These are phyloP conservation scores for Sebastes fasciatus DNA, from an alignment of 2,113 vertebrate species.

Conservation along the genomic window DNA sequence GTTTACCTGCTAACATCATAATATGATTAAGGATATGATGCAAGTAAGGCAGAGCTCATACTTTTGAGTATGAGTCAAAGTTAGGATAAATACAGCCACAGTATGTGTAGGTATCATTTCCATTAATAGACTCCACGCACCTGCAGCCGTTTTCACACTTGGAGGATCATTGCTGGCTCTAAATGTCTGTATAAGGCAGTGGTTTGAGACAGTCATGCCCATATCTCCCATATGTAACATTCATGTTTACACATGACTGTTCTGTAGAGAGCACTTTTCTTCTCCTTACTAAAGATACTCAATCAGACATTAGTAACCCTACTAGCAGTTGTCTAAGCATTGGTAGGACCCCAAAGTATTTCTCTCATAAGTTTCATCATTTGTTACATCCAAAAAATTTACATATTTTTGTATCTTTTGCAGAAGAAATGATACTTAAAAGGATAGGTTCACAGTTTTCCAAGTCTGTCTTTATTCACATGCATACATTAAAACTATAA, in stretches of 20 bases:
- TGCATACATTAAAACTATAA: too few species aligned
- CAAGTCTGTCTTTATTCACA: too few species aligned
- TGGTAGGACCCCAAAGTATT: background rate
- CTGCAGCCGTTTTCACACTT: background rate
- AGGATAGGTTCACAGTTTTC: too few species aligned
- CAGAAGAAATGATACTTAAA: too few species aligned
- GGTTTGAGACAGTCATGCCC: background rate
- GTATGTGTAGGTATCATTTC: background rate
- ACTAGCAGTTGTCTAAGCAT: background rate
- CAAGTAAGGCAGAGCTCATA: background rate
- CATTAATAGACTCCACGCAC: conserved; percentile 6
- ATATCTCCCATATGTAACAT: background rate
- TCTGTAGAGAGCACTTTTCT: background rate
- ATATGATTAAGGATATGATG: background rate
- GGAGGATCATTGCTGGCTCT: too few species aligned
- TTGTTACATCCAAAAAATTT: background rate
- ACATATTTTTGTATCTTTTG: too few species aligned
- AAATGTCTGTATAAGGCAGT: background rate
- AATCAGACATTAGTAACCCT: background rate
- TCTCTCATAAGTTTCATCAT: background rate
- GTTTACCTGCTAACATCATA: conserved; percentile 11
- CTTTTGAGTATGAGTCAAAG: background rate
- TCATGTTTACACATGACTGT: background rate
- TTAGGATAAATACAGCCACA: background rate
- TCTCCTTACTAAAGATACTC: background rate